Evolutionary conservation across 1,140 invertebrate species (phyloP), one percentile per base, ranked within the genome.

Genomic region (Papilio xuthus): DNA sequence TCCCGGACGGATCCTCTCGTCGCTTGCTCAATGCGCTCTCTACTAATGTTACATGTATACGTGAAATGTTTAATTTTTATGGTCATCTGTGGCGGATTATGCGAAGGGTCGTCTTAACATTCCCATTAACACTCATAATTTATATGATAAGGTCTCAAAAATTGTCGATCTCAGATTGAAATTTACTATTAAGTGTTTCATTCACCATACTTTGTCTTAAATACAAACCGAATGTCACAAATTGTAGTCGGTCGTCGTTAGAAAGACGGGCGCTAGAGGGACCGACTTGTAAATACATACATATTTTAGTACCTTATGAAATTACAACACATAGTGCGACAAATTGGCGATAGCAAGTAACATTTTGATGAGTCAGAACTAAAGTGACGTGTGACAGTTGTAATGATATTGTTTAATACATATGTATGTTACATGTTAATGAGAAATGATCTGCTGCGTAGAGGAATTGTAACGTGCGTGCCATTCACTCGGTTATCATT

Each of bases 121-220:
- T 92, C 86, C 87, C 82, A 86, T 83, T 87, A 85, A 83, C 86
- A 85, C 83, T 88, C 85, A 85, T 87, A 87, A 87, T 87, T 88
- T 88, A 92, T 85, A 86, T 82, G 84, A 89, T 90, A 92, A 89
- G 85, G 87, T 93, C 88, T 92, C 90, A 89, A 88, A 86, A 88
- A 89, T 86, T 90, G 88, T 93, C 91, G 92, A 93, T 93, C 92
- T 93, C 92, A 93, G 89, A 88, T 92, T 93, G 91, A 92, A 92
- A 92, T 88, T 92, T 91, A 93, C 88, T 92, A 86, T 88, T 93
- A 93, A 93, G 91, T 85, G 86, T 87, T 90, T 88, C 87, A 90
- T 90, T 63, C 90, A 88, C 84, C 88, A 84, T 87, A 90, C 82
- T 83, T 85, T 89, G 81, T 86, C 87, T 82, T 82, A 81, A 84